Conservation (phyloP, 2,888 invertebrate genomes). For the Oxyscelio sp. region DNA sequence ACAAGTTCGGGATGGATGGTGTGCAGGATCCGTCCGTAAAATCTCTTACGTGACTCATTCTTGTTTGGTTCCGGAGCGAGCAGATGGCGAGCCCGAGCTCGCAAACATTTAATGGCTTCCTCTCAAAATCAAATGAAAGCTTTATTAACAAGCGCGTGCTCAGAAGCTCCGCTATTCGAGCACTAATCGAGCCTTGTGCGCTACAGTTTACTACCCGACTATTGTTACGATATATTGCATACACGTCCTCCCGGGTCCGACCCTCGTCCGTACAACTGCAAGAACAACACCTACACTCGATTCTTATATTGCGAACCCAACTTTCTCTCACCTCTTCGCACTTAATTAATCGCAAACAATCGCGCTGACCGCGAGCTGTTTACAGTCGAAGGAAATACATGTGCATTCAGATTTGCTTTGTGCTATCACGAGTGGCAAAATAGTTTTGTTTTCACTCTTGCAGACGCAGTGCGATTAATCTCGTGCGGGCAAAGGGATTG, state of each 20-base stretch:
- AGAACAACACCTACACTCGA: constrained; percentile 53
- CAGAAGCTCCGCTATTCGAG: constrained; percentile 69
- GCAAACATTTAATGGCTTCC: constrained; percentile 79
- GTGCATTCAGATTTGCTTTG: background rate
- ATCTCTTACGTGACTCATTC: constrained; percentile 80
- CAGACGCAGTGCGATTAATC: no score
- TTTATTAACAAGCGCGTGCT: constrained; percentile 76
- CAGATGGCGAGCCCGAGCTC: constrained; percentile 82
- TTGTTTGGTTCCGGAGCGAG: constrained; percentile 83
- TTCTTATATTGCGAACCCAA: constrained; percentile 46
- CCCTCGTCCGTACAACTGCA: constrained; percentile 33
- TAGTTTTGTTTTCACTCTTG: no score
- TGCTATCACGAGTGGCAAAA: no score
- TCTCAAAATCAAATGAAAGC: constrained; percentile 79
- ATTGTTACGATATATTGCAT: constrained; percentile 69
- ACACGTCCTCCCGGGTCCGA: constrained; percentile 56
- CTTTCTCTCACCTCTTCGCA: constrained; percentile 53
- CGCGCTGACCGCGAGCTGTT: background rate
- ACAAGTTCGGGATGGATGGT: constrained; percentile 59
- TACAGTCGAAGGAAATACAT: background rate
- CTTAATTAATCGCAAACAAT: constrained; percentile 61
- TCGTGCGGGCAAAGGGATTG: background rate
- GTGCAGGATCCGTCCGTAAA: constrained; percentile 72
- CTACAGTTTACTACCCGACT: constrained; percentile 69
- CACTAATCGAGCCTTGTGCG: constrained; percentile 72